Evolutionary conservation across 1,140 invertebrate species (phyloP).

Genomic region (Drosophila bocki): DNA sequence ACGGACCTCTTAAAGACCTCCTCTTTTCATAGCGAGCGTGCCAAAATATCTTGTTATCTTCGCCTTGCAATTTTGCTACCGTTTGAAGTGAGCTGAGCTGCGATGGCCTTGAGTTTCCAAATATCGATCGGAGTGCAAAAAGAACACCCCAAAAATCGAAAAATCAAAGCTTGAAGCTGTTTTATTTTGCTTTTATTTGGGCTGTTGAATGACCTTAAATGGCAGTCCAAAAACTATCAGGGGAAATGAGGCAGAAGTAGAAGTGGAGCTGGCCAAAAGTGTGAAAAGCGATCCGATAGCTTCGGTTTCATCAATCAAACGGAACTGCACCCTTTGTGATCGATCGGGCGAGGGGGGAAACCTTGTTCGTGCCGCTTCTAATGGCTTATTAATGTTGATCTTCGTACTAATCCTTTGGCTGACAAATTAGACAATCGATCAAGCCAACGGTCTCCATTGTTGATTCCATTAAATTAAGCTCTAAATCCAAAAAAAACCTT

Average conservation of each 20-base stretch:
- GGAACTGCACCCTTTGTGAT: constrained; percentile 61
- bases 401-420: constrained; percentile 57
- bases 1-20: constrained; percentile 14
- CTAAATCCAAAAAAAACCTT: constrained; percentile 26
- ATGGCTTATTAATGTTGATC: constrained; percentile 76
- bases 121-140: constrained; percentile 48
- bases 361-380: constrained; percentile 64
- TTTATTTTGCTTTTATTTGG: constrained; percentile 32
- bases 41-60: constrained; percentile 26
- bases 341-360: constrained; percentile 17
- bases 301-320: constrained; percentile 65
- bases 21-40: constrained; percentile 15
- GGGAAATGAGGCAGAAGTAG: constrained; percentile 34
- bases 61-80: constrained; percentile 48
- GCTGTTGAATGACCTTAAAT: constrained; percentile 32
- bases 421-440: constrained; percentile 79
- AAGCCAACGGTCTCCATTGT: constrained; percentile 60
- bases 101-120: constrained; percentile 30
- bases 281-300: constrained; percentile 52
- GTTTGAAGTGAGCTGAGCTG: constrained; percentile 40
- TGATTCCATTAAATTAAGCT: constrained; percentile 58
- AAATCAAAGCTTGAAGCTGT: constrained; percentile 21
- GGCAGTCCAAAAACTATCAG: constrained; percentile 8
- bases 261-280: constrained; percentile 42
- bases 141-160: constrained; percentile 31